A percentile compares a stretch with the other conserved stretches of the same genome.
These are phyloP conservation scores for Narcine bancroftii DNA, from an alignment of 2,113 vertebrate genomes.

Conservation along the genomic window DNA sequence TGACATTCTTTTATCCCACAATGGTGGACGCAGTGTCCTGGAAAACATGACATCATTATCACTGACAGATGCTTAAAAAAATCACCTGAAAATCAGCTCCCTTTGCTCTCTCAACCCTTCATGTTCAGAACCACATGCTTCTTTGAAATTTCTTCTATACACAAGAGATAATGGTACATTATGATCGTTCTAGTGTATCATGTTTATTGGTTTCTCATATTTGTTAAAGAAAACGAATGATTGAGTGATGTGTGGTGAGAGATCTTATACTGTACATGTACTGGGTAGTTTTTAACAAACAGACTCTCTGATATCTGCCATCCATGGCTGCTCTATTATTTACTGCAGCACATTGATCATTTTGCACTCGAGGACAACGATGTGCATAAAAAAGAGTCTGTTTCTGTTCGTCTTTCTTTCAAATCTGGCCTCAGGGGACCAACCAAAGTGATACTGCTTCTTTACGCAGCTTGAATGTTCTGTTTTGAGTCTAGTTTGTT, in stretches of 20 bases:
- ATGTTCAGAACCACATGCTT: conserved; percentile 65
- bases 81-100: conserved; percentile 80
- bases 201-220: background rate
- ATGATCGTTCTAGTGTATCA: background rate
- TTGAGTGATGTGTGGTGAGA: background rate
- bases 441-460: background rate
- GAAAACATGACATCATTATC: conserved; percentile 94
- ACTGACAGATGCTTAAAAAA: conserved; percentile 84
- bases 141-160: conserved; percentile 44
- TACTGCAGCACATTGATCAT: background rate
- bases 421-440: background rate
- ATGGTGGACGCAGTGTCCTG: conserved; percentile 81
- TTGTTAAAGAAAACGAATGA: background rate
- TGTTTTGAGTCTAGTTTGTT: conserved; percentile 34
- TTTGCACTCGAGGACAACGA: conserved; percentile 7
- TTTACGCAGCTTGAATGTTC: background rate
- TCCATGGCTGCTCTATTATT: background rate
- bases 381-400: background rate
- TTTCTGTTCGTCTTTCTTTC: conserved; percentile 10
- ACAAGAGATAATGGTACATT: background rate
- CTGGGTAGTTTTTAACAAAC: background rate
- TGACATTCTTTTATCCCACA: conserved; percentile 92
- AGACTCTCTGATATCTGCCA: background rate
- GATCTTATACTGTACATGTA: background rate
- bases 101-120: conserved; percentile 71